Conservation (phyloP, 1,140 invertebrate species). For the Aphaenogaster floridana region DNA sequence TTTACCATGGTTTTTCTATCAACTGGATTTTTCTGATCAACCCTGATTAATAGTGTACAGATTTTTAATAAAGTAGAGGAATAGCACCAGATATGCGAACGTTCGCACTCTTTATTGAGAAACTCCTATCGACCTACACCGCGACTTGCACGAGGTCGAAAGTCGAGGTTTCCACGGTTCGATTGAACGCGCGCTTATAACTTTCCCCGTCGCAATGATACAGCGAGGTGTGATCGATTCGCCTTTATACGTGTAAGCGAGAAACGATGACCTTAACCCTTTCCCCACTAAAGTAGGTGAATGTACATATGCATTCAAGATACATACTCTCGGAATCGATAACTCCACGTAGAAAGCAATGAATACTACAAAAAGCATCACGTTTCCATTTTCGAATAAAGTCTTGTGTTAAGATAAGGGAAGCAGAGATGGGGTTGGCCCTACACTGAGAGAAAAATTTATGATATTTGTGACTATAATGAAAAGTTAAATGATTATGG, state of each 20-base stretch:
- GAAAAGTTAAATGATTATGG: no score
- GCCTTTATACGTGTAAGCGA: neutral
- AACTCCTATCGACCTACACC: neutral
- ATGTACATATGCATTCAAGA: slow-evolving; percentile 16
- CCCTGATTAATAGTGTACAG: neutral
- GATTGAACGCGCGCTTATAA: slow-evolving; percentile 50
- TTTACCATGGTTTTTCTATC: no score
- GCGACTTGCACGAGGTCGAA: slow-evolving; percentile 46
- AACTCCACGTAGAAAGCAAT: slow-evolving; percentile 12
- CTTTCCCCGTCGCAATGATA: slow-evolving; percentile 60
- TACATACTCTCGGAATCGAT: slow-evolving; percentile 48
- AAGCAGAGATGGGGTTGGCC: no score
- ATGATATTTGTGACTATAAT: no score
- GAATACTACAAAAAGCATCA: neutral
- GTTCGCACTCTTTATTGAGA: slow-evolving; percentile 29
- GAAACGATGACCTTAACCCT: slow-evolving; percentile 58
- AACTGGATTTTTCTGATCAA: no score
- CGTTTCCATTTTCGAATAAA: neutral
- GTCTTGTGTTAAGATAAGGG: neutral
- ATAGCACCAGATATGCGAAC: neutral
- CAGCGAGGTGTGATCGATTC: slow-evolving; percentile 43
- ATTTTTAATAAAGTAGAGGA: neutral
- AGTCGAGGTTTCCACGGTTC: slow-evolving; percentile 48
- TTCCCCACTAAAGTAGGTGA: slow-evolving; percentile 39
- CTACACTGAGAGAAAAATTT: no score